Percentiles rank a stretch among this genome's conserved stretches.
These are phyloP conservation scores for Rhea pennata DNA, from an alignment of 2,113 vertebrate genomes.

Conservation along the genomic window DNA sequence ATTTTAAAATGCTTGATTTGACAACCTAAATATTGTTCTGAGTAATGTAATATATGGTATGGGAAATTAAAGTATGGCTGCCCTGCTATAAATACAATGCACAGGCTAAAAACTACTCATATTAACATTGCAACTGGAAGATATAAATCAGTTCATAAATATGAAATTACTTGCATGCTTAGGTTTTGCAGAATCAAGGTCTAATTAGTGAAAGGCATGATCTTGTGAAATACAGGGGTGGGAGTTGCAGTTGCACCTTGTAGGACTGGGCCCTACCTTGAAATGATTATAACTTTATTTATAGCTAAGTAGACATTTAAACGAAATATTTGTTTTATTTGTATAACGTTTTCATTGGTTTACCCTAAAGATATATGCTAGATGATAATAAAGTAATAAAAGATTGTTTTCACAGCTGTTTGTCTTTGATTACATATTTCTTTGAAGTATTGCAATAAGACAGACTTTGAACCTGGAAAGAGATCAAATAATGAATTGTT, in stretches of 20 bases:
- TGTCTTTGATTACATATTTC: conserved; percentile 97
- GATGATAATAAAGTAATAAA: conserved; percentile 99
- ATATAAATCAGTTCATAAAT: conserved; percentile 70
- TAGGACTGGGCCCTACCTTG: conserved; percentile 47
- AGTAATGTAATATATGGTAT: conserved; percentile 42
- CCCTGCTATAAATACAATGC: conserved; percentile 54
- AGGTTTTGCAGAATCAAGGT: conserved; percentile 42
- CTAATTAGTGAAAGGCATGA: conserved; percentile 51
- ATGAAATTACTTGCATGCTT: conserved; percentile 61
- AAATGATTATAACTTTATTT: conserved; percentile 72
- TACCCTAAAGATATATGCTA: conserved; percentile 91
- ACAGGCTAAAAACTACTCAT: conserved; percentile 46
- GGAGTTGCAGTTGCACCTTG: conserved; percentile 29
- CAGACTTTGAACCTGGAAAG: conserved; percentile 98
- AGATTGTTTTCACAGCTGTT: conserved; percentile 99
- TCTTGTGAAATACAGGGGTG: conserved; percentile 34
- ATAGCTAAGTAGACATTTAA: conserved; percentile 70
- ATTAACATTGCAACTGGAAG: conserved; percentile 58
- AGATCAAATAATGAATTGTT: conserved; percentile 98
- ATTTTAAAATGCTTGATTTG: conserved; percentile 38
- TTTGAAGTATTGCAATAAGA: conserved; percentile 99
- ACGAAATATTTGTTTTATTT: conserved; percentile 77
- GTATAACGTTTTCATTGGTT: conserved; percentile 80
- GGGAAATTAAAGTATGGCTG: conserved; percentile 50
- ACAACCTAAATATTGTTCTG: conserved; percentile 45